phyloP scores from a whole-genome alignment of 2,888 invertebrate genomes.

The Leptopilina drosophilae region DNA sequence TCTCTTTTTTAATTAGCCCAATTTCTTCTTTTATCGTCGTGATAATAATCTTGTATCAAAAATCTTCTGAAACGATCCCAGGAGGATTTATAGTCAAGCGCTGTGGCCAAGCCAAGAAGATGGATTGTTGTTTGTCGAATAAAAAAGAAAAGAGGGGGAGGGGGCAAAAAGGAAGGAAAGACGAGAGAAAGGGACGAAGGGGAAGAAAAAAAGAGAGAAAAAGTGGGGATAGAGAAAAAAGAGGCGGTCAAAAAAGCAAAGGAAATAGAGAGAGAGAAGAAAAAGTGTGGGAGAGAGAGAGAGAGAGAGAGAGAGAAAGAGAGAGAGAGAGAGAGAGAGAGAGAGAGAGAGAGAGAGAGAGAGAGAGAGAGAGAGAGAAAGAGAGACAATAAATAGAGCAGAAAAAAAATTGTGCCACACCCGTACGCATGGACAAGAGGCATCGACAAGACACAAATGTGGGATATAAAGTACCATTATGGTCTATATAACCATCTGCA shows the following conservation, averaged over 20 bases:
- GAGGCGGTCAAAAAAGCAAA: too few species aligned
- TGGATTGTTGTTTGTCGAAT: background rate
- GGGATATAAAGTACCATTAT: slow-evolving; percentile 69
- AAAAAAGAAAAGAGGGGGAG: background rate
- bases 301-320: too few species aligned
- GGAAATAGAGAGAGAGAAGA: too few species aligned
- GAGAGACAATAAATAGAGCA: background rate
- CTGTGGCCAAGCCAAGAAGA: too few species aligned
- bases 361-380: too few species aligned
- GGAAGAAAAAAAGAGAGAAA: too few species aligned
- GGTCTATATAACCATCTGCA: slow-evolving; percentile 66
- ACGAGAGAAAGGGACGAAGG: too few species aligned
- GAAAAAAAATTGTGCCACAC: slow-evolving; percentile 23
- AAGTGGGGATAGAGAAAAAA: too few species aligned
- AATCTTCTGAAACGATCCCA: background rate
- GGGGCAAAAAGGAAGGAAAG: background rate
- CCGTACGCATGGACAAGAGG: slow-evolving; percentile 25
- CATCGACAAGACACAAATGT: slow-evolving; percentile 53
- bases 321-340: too few species aligned
- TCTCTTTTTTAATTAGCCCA: background rate
- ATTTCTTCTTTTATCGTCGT: background rate
- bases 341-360: too few species aligned
- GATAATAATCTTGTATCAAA: background rate
- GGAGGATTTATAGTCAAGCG: slow-evolving; percentile 1
- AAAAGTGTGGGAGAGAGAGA: too few species aligned